These are phyloP conservation scores for Trichoplusia ni DNA, from an alignment of 1,140 invertebrate genomes.

Conservation along the genomic window DNA sequence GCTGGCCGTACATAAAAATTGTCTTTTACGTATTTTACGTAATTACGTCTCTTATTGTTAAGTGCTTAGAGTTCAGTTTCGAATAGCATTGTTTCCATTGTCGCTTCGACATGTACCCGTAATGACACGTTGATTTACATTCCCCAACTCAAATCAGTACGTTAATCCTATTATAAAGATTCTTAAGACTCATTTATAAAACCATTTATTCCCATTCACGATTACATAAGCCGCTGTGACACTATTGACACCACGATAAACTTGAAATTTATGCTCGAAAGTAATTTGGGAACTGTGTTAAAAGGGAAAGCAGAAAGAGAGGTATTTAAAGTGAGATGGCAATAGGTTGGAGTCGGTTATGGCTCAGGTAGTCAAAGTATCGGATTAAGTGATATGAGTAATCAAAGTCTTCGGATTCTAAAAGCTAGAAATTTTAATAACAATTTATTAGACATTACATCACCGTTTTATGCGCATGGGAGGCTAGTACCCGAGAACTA, in stretches of 20 bases:
- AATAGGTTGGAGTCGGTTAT: neutral
- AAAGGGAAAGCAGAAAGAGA: constrained; percentile 46
- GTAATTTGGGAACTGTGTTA: constrained; percentile 38
- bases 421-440: too few species aligned
- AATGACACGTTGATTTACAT: neutral
- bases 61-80: too few species aligned
- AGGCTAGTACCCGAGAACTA: too few species aligned
- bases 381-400: too few species aligned
- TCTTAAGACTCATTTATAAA: constrained; percentile 12
- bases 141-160: neutral
- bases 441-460: too few species aligned
- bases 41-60: too few species aligned
- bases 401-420: too few species aligned
- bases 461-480: too few species aligned
- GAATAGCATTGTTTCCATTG: too few species aligned
- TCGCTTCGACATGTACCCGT: too few species aligned
- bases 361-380: neutral
- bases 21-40: too few species aligned
- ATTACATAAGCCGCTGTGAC: neutral
- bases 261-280: constrained; percentile 2
- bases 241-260: neutral
- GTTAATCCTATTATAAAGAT: constrained; percentile 11
- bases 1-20: too few species aligned
- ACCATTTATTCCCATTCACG: neutral
- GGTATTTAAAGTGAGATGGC: neutral